Base-by-base conservation (phyloP, 2,113 vertebrate genomes). In the Tinamus guttatus region DNA sequence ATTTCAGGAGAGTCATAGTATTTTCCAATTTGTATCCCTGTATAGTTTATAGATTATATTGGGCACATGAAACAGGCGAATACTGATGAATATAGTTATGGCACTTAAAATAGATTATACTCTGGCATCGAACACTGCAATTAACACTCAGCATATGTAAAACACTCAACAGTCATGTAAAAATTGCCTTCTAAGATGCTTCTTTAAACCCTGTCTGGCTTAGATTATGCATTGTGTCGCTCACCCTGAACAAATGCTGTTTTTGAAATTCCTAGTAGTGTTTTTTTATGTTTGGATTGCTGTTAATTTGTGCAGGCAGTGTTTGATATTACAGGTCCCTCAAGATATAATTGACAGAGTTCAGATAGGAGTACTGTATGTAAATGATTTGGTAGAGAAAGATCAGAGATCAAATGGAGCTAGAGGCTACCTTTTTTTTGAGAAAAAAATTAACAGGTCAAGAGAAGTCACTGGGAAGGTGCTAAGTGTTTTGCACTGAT, bases 391-490 rank as follows among this genome's bases (percentile, higher is more conserved):
- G 52, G 30, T 52, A 62, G 49, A 78, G 71, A 30, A 92, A 91
- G 79, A 62, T 76, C 73, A 85, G 70, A 65, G 81, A 69, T 88
- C 56, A 77, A 77, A 93, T 1, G 11, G 81, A 89, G 52, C 36
- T 69, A 40, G 34, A 86, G 32, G 59, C 76, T 77, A 69, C 91
- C 73, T 95, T 95, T 94, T 76, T 45, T 63, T 87, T 34, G 47
- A 93, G 56, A 67, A 79, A 64, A 59, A n/a, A 68, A 89, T 24
- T 3, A 79, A 43, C 6, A 67, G 73, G 41, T 95, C 65, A 90
- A 69, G 63, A 87, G 54, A 65, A 95, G 51, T 90, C 43, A 30
- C 17, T 54, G 45, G 21, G 64, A 82, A 80, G 16, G 32, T 47
- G 22, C 64, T 70, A 92, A 54, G 47, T 52, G n/a, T 34, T 94